These are phyloP conservation scores for Ammodramus savannarum DNA, from an alignment of 2,113 vertebrate species.

Conservation along the genomic window DNA sequence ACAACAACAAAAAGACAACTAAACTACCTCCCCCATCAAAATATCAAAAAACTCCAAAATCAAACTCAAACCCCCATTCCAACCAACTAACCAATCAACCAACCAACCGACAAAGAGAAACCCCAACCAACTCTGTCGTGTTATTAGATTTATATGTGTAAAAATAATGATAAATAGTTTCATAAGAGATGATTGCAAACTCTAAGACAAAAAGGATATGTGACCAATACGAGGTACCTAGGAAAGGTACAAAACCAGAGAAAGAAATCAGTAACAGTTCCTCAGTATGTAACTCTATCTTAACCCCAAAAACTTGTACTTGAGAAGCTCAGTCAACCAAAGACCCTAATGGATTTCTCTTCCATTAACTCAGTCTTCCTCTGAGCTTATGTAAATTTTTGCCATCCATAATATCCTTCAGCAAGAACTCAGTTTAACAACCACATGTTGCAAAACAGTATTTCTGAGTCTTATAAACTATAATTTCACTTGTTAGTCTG, in stretches of 20 bases:
- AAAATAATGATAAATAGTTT: not conserved
- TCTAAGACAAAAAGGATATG: not conserved
- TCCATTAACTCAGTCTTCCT: not conserved
- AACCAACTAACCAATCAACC: not conserved
- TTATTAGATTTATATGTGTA: not conserved
- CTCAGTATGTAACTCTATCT: not conserved
- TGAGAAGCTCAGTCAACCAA: not conserved
- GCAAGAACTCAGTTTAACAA: not conserved
- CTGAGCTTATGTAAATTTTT: not conserved
- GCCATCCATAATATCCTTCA: not conserved
- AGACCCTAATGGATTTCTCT: not conserved
- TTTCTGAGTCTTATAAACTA: not conserved
- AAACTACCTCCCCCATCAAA: not conserved
- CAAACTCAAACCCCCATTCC: not conserved
- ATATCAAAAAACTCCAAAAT: not conserved
- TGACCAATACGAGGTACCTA: not conserved
- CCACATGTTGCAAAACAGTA: not conserved
- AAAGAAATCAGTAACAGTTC: not conserved
- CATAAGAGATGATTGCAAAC: not conserved
- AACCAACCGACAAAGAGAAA: not conserved
- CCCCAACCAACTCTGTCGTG: rapidly evolving
- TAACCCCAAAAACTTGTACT: not conserved
- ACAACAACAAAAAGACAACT: not conserved
- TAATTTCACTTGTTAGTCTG: not conserved
- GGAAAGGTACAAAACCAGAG: not conserved